Evolutionary conservation across 37 sponge, comb jelly and placozoan species (phyloP).

Genomic region (Spongia lamella): DNA sequence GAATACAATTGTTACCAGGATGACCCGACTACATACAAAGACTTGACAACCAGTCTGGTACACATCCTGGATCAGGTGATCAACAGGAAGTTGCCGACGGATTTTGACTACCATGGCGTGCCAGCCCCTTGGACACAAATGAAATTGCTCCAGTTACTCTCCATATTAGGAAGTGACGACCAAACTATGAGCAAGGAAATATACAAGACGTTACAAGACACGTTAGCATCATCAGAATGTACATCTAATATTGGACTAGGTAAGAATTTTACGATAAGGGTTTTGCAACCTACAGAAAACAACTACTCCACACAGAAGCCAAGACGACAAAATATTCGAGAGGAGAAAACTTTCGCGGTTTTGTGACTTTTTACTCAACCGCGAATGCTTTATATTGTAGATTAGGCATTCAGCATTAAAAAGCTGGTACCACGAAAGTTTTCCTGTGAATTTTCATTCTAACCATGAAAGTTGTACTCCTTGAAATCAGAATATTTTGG

Average conservation of each 20-base stretch:
- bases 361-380: too few relatives aligned
- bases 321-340: too few relatives aligned
- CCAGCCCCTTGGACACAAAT: constrained; percentile 93
- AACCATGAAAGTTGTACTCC: too few relatives aligned
- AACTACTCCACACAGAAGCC: too few relatives aligned
- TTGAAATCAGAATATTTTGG: too few relatives aligned
- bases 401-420: too few relatives aligned
- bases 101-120: constrained; percentile 92
- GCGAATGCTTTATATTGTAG: too few relatives aligned
- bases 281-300: too few relatives aligned
- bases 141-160: constrained; percentile 70
- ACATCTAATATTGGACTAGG: constrained; percentile 80
- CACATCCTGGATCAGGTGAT: constrained; percentile 69
- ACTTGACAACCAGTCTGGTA: constrained; percentile 59
- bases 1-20: constrained; percentile 46
- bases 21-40: constrained; percentile 55
- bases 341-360: too few relatives aligned
- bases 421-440: too few relatives aligned
- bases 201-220: constrained; percentile 67
- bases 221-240: constrained; percentile 74
- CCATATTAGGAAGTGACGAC: constrained; percentile 83
- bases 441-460: too few relatives aligned
- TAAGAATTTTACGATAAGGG: constrained; percentile 9
- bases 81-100: constrained; percentile 55
- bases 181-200: constrained; percentile 77